Evolutionary conservation across 2,113 vertebrate genomes (phyloP), one percentile per base, ranked within the genome.

Genomic region (Petroica traversi): DNA sequence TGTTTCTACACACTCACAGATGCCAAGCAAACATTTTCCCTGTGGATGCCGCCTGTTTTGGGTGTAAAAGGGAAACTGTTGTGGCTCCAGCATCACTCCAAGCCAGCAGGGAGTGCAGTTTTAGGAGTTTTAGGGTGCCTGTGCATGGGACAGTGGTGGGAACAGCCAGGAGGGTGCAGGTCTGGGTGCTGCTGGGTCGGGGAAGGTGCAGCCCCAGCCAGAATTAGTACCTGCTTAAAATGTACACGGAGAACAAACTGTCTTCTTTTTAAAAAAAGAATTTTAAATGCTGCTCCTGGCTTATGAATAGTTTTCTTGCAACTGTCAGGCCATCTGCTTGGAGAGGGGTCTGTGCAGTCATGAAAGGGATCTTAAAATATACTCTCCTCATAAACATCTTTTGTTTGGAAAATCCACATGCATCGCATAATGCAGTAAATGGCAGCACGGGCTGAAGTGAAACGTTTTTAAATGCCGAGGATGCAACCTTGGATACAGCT

Each of bases 241-340:
- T 49, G 69, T 80, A 18, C 75, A 38, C 2, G 0, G 71, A 80
- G 96, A 95, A 97, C 95, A 95, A 95, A 85, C 93, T 83, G 93
- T 78, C 89, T 96, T 93, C 69, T 75, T 16, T 40, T 49, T 19
- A 18, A n/a, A 73, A 41, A 88, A 79, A 54, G 38, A 64, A 74
- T 63, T 93, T 67, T 22, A 79, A 95, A 92, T 36, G 82, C 92
- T 88, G 15, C 96, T 97, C 94, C 93, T 94, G 69, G 92, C 85
- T 96, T 96, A 31, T 62, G 85, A 96, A 95, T 85, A 86, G 87
- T 87, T 97, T 95, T 71, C 91, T 96, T 89, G 74, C 96, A 97
- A 97, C 95, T 97, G 93, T 96, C 66, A 74, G 92, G 90, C 96
- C 96, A 97, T 97, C 96, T 97, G 96, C 91, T 96, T 61, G 57